Evolutionary conservation across 1,140 invertebrate genomes (phyloP), one percentile per base, ranked within the genome.

Genomic region (Bombus pyrosoma): DNA sequence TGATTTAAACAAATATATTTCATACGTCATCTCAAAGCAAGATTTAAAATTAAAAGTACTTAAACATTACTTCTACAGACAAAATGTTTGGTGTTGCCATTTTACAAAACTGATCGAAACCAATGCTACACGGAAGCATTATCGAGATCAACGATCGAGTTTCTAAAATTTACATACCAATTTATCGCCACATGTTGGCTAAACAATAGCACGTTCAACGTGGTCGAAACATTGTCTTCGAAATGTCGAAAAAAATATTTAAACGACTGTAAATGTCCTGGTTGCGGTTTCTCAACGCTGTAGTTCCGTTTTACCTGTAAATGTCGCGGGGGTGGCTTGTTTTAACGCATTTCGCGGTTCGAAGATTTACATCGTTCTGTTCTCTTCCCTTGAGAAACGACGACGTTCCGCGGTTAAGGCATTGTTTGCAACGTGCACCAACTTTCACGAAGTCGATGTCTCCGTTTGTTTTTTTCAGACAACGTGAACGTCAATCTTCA

Each of bases 321-420:
- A 59, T 25, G 82, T 73, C 81, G 57, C 53, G 81, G 34, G 73
- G 22, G 85, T 79, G 71, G 69, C 37, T 57, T 34, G 13, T 81
- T 76, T 72, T 72, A 25, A 0, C 28, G 28, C 32, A 66, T 73
- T 79, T 86, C 86, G 87, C 74, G 89, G 89, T 88, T 88, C 66
- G 6, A 62, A 86, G 89, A 91, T 91, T 91, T 91, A 90, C 68
- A 57, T 64, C 37, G 18, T 34, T 43, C 71, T 71, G 66, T 73
- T 64, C 66, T 39, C 64, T 77, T n/a, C 57, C 53, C 57, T n/a
- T 28, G 43, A 53, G 22, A 43, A 43, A 82, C 47, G 37, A 64
- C 57, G 43, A 68, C n/a, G 68, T 39, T 6, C 22, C 64, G 80
- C 64, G 76, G 87, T 77, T 59, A 34, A 47, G 2, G 25, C 32